Conservation (phyloP, 2,113 vertebrate species). For the Carassius auratus region DNA sequence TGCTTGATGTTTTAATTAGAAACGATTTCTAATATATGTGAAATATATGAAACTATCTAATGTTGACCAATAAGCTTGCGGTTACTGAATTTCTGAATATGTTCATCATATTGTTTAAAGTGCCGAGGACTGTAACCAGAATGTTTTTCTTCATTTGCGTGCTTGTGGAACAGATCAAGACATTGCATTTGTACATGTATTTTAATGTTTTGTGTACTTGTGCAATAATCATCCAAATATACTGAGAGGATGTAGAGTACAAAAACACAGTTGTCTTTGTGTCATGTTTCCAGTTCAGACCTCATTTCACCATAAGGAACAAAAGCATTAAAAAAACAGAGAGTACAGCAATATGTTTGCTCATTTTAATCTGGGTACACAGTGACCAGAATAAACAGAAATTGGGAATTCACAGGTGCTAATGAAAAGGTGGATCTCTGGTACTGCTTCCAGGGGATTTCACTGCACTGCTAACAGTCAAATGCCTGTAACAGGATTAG, state of each 20-base stretch:
- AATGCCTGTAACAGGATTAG: not conserved
- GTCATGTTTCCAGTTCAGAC: not conserved
- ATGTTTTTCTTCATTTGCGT: not conserved
- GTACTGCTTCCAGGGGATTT: not conserved
- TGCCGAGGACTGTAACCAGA: conserved; percentile 1
- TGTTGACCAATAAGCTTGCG: conserved; percentile 5
- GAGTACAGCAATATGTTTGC: not conserved
- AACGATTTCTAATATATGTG: conserved; percentile 67
- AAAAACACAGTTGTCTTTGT: not conserved
- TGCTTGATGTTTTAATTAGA: conserved; percentile 67
- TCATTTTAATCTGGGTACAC: not conserved
- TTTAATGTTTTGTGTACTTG: conserved; percentile 22
- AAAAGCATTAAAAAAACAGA: not conserved
- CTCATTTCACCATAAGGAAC: not conserved
- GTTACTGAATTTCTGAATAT: not conserved
- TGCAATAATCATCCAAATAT: conserved; percentile 7
- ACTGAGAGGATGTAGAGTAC: not conserved
- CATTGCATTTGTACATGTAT: not conserved
- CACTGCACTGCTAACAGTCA: not conserved
- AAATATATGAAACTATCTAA: conserved; percentile 61
- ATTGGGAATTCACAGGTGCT: not conserved
- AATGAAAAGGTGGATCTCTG: not conserved
- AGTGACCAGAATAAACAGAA: conserved; percentile 1
- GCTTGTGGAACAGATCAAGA: not conserved
- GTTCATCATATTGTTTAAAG: not conserved